These are phyloP conservation scores for Lottia gigantea DNA, from an alignment of 2,888 invertebrate genomes.

Conservation along the genomic window DNA sequence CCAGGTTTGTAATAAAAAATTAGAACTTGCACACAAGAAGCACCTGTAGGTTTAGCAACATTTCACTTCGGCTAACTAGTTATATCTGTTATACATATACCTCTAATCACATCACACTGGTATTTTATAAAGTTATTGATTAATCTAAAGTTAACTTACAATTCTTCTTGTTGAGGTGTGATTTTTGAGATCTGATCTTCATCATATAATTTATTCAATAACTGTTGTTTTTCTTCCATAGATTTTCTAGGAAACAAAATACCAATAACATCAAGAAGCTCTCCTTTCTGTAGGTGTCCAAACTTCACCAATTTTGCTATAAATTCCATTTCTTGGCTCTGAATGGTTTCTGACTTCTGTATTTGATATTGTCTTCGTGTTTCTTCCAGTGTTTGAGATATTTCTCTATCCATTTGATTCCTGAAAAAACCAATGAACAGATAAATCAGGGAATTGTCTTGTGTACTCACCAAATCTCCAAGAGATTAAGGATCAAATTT, in stretches of 20 bases:
- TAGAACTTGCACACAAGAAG: no score
- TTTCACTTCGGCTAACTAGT: no score
- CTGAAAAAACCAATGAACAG: conserved; percentile 33
- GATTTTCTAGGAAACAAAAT: conserved; percentile 61
- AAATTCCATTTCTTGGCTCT: conserved; percentile 64
- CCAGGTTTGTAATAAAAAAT: no score
- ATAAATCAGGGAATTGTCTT: not conserved
- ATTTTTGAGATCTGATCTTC: conserved; percentile 13
- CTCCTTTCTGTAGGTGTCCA: conserved; percentile 53
- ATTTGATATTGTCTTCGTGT: conserved; percentile 57
- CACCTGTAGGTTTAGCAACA: no score
- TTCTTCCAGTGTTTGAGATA: conserved; percentile 62
- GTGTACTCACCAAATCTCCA: not conserved
- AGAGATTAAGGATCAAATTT: not conserved
- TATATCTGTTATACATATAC: no score
- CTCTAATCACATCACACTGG: no score
- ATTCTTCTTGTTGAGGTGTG: not conserved
- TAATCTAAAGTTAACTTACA: not conserved
- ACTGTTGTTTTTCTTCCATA: conserved; percentile 47
- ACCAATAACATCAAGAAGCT: conserved; percentile 54
- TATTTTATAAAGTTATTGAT: no score
- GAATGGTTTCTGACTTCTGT: conserved; percentile 48
- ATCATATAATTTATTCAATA: conserved; percentile 54
- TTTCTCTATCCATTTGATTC: conserved; percentile 61
- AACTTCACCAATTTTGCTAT: conserved; percentile 61